These are phyloP conservation scores for Falcaria lacertinaria DNA, from an alignment of 2,888 invertebrate species.

Conservation along the genomic window DNA sequence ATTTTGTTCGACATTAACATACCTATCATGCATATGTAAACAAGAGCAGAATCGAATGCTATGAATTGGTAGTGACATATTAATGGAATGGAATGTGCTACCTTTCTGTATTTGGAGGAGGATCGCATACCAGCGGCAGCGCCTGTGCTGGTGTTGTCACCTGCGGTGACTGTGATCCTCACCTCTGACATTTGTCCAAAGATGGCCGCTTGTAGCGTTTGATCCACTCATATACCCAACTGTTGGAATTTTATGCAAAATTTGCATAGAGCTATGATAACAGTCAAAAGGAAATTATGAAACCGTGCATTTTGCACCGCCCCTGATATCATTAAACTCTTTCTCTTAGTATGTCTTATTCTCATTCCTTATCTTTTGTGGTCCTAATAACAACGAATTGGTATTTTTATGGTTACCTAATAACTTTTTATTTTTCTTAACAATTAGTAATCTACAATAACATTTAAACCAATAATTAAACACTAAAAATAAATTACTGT, in stretches of 20 bases:
- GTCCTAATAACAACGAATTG: too few relatives aligned
- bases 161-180: conserved; percentile 25
- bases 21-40: background rate
- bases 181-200: conserved; percentile 65
- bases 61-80: conserved; percentile 22
- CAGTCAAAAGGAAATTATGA: conserved; percentile 55
- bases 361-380: too few relatives aligned
- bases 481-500: too few relatives aligned
- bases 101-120: conserved; percentile 35
- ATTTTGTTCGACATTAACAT: conserved; percentile 1
- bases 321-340: conserved; percentile 30
- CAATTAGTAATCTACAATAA: too few relatives aligned
- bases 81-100: conserved; percentile 29
- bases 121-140: conserved; percentile 56
- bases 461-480: too few relatives aligned
- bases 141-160: conserved; percentile 24
- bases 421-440: too few relatives aligned
- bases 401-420: too few relatives aligned
- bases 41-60: background rate
- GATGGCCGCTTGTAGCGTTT: conserved; percentile 59
- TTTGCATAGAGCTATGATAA: conserved; percentile 48
- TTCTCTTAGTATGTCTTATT: too few relatives aligned
- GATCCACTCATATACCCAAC: conserved; percentile 63
- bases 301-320: conserved; percentile 28
- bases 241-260: conserved; percentile 64